Percentiles rank a stretch among this genome's conserved stretches.
phyloP scores from a whole-genome alignment of 1,140 invertebrate genomes.

The Diorhabda elongata region DNA sequence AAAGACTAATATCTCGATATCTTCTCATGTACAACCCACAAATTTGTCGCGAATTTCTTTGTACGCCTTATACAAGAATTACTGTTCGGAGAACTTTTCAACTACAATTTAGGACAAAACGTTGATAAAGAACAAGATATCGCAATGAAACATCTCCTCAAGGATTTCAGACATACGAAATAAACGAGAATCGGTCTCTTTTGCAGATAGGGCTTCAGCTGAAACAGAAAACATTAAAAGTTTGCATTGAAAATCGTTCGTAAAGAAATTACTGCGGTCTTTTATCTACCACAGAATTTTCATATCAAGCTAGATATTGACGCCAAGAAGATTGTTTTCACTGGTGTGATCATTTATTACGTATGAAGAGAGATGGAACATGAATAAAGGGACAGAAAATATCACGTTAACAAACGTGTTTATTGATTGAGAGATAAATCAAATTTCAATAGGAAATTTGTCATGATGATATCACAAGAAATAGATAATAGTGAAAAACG shows the following conservation, averaged over 20 bases:
- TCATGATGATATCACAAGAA: too few species aligned
- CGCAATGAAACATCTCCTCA: conserved; percentile 1
- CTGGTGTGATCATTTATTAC: background rate
- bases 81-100: background rate
- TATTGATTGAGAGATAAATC: too few species aligned
- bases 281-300: background rate
- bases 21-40: too few species aligned
- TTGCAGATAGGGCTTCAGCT: background rate
- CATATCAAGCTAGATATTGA: background rate
- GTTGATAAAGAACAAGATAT: background rate
- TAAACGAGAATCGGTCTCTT: background rate
- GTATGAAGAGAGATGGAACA: too few species aligned
- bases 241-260: background rate
- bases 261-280: background rate
- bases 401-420: too few species aligned
- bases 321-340: background rate
- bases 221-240: conserved; percentile 1
- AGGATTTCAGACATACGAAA: background rate
- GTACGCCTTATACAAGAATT: too few species aligned
- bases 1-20: too few species aligned
- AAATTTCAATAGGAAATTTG: too few species aligned
- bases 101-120: background rate
- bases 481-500: too few species aligned
- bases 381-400: too few species aligned
- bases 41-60: too few species aligned